Evolutionary conservation across 2,113 vertebrate genomes (phyloP).

Genomic region (Meriones unguiculatus): DNA sequence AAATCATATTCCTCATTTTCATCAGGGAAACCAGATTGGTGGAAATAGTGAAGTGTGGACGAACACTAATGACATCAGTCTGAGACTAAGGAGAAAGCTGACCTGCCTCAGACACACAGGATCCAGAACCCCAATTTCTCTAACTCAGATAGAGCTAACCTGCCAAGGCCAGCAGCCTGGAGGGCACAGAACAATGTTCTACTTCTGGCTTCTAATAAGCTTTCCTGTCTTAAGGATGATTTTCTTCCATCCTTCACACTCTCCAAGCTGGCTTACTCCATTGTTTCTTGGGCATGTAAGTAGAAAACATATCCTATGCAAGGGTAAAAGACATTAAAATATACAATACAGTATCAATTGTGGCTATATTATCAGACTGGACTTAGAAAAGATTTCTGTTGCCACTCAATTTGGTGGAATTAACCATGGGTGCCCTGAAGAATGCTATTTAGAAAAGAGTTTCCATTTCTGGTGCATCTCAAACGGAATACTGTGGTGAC

Average conservation of each 20-base stretch:
- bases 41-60: background rate
- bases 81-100: background rate
- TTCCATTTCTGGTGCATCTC: background rate
- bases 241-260: background rate
- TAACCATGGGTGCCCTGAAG: background rate
- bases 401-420: background rate
- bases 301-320: conserved; percentile 5
- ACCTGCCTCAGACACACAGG: background rate
- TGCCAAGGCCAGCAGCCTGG: background rate
- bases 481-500: background rate
- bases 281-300: background rate
- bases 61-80: background rate
- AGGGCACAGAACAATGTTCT: background rate
- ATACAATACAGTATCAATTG: background rate
- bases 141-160: background rate
- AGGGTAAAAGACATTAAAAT: background rate
- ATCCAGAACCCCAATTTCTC: no score
- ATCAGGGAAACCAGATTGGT: background rate
- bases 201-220: background rate
- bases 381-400: conserved; percentile 11
- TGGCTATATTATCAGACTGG: background rate
- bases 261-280: background rate
- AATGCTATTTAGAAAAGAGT: background rate
- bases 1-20: background rate
- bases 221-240: background rate